Evolutionary conservation across 2,888 invertebrate species (phyloP).

Genomic region (Stenchaetothrips biformis): DNA sequence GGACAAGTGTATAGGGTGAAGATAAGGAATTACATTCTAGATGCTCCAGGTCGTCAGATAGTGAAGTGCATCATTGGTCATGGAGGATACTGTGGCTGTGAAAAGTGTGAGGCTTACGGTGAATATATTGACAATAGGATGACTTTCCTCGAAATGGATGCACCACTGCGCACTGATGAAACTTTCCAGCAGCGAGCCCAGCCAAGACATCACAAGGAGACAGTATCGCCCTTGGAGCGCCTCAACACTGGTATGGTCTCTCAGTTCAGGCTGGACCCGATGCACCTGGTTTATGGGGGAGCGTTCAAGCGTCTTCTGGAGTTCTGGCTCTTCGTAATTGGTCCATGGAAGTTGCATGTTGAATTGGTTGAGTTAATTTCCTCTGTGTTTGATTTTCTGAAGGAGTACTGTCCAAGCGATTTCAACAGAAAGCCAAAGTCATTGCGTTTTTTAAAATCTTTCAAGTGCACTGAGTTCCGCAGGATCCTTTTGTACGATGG

Average conservation of each 20-base stretch:
- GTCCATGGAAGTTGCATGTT: neutral
- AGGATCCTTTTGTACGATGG: too few relatives aligned
- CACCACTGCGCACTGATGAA: slow-evolving; percentile 37
- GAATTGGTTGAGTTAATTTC: neutral
- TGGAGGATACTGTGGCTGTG: slow-evolving; percentile 38
- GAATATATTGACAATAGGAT: slow-evolving; percentile 36
- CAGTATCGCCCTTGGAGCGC: slow-evolving; percentile 36
- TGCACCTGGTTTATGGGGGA: slow-evolving; percentile 40
- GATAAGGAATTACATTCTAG: too few relatives aligned
- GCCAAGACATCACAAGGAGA: slow-evolving; percentile 38
- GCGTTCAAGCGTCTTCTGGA: slow-evolving; percentile 28
- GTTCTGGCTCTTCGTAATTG: neutral
- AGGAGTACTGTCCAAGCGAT: neutral
- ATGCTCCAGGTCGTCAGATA: slow-evolving; percentile 40
- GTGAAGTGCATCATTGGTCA: slow-evolving; percentile 38
- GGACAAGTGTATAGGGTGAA: neutral
- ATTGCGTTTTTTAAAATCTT: too few relatives aligned
- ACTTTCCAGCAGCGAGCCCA: slow-evolving; percentile 36
- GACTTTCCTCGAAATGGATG: slow-evolving; percentile 35
- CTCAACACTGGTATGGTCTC: slow-evolving; percentile 38
- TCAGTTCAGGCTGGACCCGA: slow-evolving; percentile 38
- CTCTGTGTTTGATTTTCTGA: neutral
- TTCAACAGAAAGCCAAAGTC: too few relatives aligned
- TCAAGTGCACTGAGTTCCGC: too few relatives aligned
- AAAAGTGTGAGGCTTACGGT: too few relatives aligned